Evolutionary conservation across 2,888 invertebrate genomes (phyloP), one percentile per base, ranked within the genome.

Genomic region (Brenthis hecate): DNA sequence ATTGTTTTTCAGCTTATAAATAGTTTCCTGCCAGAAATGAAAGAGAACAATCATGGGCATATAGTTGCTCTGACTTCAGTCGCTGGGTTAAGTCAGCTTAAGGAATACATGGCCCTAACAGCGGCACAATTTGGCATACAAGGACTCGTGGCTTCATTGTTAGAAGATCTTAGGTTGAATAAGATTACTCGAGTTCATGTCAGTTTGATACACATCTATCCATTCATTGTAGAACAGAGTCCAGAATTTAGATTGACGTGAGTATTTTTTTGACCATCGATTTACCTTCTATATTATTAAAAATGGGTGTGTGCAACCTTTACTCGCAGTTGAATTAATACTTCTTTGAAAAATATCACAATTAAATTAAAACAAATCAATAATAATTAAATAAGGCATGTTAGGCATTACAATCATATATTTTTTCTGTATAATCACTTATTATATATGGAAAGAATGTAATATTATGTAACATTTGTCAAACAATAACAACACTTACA

Each of bases 101-200:
- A 93, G 58, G 93, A 93, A 74, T 93, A 94, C 75, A 92, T 95
- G 83, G 94, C 95, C 0, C 83, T 95, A 14, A 94, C 94, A 68
- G 94, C 95, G 0, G 94, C 95, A 0, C 95, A 95, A 83, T 95
- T 95, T 82, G 95, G 95, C 16, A 94, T 95, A 1, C 94, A 94
- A 78, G 95, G 95, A 3, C 85, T 95, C 50, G 94, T 94, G 0
- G 95, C 95, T 77, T 94, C 95, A 1, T 82, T 95, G 5, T 93
- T 94, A 78, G 94, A 94, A 75, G 94, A 95, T 74, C 83, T 95
- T 0, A 89, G 94, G 53, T 90, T 94, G 54, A 91, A 92, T 47
- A 94, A 94, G 73, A 87, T 88, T 63, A 87, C 93, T 75, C 93
- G 94, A 67, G 94, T 95, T 1, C 88, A 94, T 77, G 92, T 95